These are phyloP conservation scores for Drosophila mauritiana DNA, from an alignment of 1,140 invertebrate genomes.

Conservation along the genomic window DNA sequence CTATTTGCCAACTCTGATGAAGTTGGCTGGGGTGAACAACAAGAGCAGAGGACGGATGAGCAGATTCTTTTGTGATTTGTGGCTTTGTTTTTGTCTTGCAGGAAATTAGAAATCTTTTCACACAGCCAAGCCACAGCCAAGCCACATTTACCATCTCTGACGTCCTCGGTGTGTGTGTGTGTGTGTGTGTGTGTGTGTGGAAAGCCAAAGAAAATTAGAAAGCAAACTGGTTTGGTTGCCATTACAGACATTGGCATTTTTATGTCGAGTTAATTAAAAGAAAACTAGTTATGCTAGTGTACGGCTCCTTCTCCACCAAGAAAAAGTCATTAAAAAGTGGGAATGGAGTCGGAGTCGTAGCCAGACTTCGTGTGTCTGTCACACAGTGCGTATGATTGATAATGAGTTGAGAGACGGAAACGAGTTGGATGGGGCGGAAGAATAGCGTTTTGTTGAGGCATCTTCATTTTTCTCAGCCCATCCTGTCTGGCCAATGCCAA, in stretches of 20 bases:
- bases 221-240: constrained; percentile 70
- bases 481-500: constrained; percentile 46
- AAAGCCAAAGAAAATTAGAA: constrained; percentile 76
- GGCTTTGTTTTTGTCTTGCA: constrained; percentile 50
- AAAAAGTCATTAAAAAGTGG: constrained; percentile 74
- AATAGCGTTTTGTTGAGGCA: constrained; percentile 14
- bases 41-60: constrained; percentile 8
- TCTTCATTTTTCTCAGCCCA: constrained; percentile 44
- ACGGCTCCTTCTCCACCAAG: constrained; percentile 4
- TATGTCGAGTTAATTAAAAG: constrained; percentile 79
- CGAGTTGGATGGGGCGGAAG: not conserved
- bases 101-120: constrained; percentile 67
- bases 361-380: constrained; percentile 11
- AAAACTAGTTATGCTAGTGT: constrained; percentile 72
- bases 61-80: constrained; percentile 62
- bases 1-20: constrained; percentile 29
- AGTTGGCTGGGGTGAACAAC: constrained; percentile 10
- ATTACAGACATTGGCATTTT: constrained; percentile 66
- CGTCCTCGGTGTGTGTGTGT: not conserved
- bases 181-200: constrained; percentile 24
- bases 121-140: constrained; percentile 45
- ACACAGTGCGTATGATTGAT: constrained; percentile 76
- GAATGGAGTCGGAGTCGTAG: constrained; percentile 31
- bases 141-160: constrained; percentile 8
- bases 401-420: constrained; percentile 47